Conservation (phyloP, 2,113 vertebrate species). For the Notarius lentiginosus region DNA sequence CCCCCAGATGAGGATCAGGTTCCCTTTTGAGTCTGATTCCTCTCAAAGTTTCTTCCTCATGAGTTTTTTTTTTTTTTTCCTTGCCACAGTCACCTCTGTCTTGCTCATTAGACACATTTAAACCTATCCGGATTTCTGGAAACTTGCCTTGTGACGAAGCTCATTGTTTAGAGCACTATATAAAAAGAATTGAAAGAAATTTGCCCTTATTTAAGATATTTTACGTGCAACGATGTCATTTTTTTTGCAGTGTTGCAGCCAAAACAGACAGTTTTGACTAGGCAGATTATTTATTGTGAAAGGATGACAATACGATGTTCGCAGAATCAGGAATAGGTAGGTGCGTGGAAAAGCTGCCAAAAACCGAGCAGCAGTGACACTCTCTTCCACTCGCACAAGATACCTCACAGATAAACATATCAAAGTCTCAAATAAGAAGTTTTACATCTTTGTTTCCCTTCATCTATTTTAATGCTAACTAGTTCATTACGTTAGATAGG, state of each 20-base stretch:
- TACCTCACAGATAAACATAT: background rate
- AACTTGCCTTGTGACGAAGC: background rate
- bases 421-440: background rate
- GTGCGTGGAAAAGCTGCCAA: background rate
- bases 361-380: background rate
- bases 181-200: background rate
- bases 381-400: background rate
- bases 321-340: background rate
- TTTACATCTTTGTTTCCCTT: no score
- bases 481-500: background rate
- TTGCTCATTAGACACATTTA: background rate
- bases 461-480: no score
- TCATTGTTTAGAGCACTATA: background rate
- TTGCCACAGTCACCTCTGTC: background rate
- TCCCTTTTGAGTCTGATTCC: background rate
- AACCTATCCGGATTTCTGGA: background rate
- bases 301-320: background rate
- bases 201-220: background rate
- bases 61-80: background rate
- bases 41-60: background rate
- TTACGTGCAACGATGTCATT: background rate
- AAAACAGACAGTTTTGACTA: background rate
- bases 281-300: background rate
- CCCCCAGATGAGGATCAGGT: background rate
- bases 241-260: background rate